Conservation (phyloP, 1,140 invertebrate genomes). For the Schlechtendalia chinensis region DNA sequence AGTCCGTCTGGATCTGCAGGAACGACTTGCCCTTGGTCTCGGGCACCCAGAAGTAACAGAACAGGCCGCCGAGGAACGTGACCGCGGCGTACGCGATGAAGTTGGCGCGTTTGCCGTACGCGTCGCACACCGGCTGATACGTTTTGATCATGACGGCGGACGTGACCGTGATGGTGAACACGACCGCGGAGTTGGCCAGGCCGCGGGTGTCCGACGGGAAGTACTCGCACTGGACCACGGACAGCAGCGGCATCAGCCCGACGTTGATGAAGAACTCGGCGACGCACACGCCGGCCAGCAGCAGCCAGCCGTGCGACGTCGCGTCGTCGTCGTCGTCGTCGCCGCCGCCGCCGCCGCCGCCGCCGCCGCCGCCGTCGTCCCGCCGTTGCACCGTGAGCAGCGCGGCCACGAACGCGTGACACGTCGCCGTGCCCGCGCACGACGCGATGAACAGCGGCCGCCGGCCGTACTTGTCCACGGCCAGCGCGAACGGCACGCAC, state of each 20-base stretch:
- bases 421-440: constrained; percentile 60
- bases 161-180: constrained; percentile 56
- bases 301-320: neutral
- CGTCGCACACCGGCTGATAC: constrained; percentile 59
- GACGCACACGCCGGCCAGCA: constrained; percentile 29
- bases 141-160: constrained; percentile 57
- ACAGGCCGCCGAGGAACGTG: constrained; percentile 69
- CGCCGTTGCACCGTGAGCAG: constrained; percentile 1
- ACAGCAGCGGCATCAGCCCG: constrained; percentile 51
- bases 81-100: constrained; percentile 79
- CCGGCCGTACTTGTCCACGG: constrained; percentile 72
- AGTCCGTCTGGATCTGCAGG: constrained; percentile 75
- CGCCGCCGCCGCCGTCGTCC: neutral
- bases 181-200: constrained; percentile 56
- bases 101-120: constrained; percentile 63
- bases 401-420: constrained; percentile 54
- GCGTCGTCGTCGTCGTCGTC: neutral
- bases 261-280: constrained; percentile 47
- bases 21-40: constrained; percentile 89
- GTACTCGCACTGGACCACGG: constrained; percentile 52
- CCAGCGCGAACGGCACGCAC: constrained; percentile 63
- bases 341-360: neutral
- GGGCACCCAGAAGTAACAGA: constrained; percentile 74
- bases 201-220: constrained; percentile 57
- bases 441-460: constrained; percentile 67